phyloP scores from a whole-genome alignment of 2,113 vertebrate genomes.

The Climacteris rufus region DNA sequence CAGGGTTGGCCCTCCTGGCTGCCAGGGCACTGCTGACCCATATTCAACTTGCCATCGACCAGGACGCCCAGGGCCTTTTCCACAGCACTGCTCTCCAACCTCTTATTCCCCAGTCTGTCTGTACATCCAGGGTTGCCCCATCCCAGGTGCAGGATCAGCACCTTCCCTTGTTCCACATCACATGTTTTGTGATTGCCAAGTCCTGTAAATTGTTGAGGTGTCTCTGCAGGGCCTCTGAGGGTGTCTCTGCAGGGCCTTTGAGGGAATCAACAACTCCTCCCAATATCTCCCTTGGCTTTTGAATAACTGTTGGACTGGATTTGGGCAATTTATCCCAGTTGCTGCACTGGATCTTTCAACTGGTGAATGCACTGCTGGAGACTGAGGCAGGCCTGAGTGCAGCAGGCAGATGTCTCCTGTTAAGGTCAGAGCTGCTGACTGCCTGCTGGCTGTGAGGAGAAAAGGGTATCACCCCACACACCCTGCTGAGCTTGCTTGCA shows the following conservation, averaged over 20 bases:
- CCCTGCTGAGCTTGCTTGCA: background rate
- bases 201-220: background rate
- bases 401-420: background rate
- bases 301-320: background rate
- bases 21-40: background rate
- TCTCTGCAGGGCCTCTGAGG: background rate
- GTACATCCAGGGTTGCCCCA: background rate
- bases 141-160: background rate
- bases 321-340: background rate
- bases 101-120: background rate
- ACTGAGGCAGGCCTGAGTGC: background rate
- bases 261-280: background rate
- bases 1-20: rapidly evolving
- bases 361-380: background rate
- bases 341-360: background rate
- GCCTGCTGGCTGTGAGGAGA: background rate
- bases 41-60: rapidly evolving
- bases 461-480: background rate
- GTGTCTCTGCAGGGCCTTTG: no score
- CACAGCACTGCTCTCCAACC: background rate
- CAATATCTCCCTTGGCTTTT: background rate
- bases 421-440: background rate
- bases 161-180: background rate
- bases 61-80: background rate
- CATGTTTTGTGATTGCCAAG: background rate